Base-by-base conservation (phyloP, 2,888 invertebrate species). In the Hesperia comma region DNA sequence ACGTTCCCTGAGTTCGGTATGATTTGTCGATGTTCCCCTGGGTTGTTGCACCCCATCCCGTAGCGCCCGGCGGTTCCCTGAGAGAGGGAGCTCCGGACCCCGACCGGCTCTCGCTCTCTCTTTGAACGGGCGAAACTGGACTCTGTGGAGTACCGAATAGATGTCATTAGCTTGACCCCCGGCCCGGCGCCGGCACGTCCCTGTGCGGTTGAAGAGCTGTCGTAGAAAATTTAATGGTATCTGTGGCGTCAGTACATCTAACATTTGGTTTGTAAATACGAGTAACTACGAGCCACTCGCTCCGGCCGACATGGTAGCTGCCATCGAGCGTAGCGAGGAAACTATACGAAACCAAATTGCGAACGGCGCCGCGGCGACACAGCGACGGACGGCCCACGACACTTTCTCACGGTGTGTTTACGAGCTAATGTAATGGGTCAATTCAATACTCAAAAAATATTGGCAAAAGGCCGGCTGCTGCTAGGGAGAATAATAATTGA, bases 11-110 rank as follows among this genome's bases (percentile, higher is more conserved):
- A 76, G 71, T 73, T 83, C 77, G 75, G 78, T 79, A 77, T 82
- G 77, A 77, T 71, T 73, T 72, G 74, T 72, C 71, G 70, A 72
- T 73, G 73, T 72, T 70, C 69, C 69, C 69, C 68, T 84, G 84
- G 85, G 83, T 84, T 86, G 80, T 85, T 80, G 87, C 87, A 85
- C 85, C 81, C 78, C 84, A 81, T 77, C 81, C 82, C 73, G 74
- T 79, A 79, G 75, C 68, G 66, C 67, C 68, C 70, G 26, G n/a
- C n/a, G 53, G n/a, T 55, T 43, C 54, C 43, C 62, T 61, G 73
- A 72, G 72, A 69, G 70, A 72, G 71, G 26, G 71, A 67, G 37
- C 3, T 37, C 37, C 12, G 12, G 10, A 1, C 37, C 1, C 2
- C 10, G 37, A 37, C 37, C 21, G 12, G 21, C 21, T 58, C 64